Evolutionary conservation across 2,888 invertebrate species (phyloP).

Genomic region (Scelioninae gen. 2): DNA sequence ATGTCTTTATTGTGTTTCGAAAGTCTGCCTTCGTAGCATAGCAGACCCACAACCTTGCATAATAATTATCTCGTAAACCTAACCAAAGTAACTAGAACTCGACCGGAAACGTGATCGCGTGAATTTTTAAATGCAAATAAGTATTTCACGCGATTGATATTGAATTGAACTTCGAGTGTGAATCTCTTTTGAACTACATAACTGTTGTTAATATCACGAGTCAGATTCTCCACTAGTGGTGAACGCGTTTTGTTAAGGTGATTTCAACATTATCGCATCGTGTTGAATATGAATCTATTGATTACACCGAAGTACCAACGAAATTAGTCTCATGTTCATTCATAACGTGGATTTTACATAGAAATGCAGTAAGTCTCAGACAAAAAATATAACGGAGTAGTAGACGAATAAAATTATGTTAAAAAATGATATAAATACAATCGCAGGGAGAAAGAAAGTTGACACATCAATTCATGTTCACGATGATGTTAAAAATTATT

Average conservation of each 20-base stretch:
- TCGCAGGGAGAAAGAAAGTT: too few relatives aligned
- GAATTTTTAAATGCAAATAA: constrained; percentile 22
- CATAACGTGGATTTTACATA: constrained; percentile 10
- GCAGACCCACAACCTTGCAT: constrained; percentile 42
- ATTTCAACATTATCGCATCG: constrained; percentile 21
- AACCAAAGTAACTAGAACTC: too few relatives aligned
- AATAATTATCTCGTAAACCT: constrained; percentile 32
- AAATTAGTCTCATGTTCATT: constrained; percentile 18
- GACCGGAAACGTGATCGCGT: too few relatives aligned
- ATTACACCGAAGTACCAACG: constrained; percentile 12
- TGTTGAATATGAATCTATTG: constrained; percentile 29
- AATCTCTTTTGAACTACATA: constrained; percentile 16
- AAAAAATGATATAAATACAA: too few relatives aligned
- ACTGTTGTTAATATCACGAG: constrained; percentile 12
- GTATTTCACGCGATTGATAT: constrained; percentile 36
- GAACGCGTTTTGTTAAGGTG: constrained; percentile 15
- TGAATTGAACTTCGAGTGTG: constrained; percentile 33
- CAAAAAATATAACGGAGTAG: too few relatives aligned
- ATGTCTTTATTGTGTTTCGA: constrained; percentile 1
- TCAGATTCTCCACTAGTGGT: neutral
- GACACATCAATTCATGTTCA: too few relatives aligned
- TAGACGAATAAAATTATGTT: too few relatives aligned
- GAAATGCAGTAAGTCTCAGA: constrained; percentile 1
- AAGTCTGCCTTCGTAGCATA: constrained; percentile 28
- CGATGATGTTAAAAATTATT: too few relatives aligned